Base-by-base conservation (phyloP, 2,113 vertebrate species). In the Xerus inauris region DNA sequence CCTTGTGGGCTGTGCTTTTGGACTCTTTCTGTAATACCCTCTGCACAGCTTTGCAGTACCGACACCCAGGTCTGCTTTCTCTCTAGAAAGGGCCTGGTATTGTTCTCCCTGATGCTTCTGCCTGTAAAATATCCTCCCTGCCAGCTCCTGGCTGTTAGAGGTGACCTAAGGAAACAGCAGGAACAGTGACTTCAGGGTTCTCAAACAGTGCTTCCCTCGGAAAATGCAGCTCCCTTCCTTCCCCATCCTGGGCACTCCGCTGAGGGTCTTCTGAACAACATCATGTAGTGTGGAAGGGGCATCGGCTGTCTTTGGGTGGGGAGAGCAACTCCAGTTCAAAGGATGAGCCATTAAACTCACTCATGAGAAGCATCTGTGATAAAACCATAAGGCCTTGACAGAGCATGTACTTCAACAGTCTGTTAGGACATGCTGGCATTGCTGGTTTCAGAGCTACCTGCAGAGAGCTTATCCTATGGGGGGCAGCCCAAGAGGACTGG, bases 151-250 rank as follows among this genome's bases (percentile, higher is more conserved):
- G 62, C 24, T 91, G n/a, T 84, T 64, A 81, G 1, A 72, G 0
- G 14, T 1, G 22, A n/a, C 72, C 76, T 47, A 75, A 57, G 51
- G 64, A 85, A 80, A 59, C 82, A 17, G 69, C 9, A 94, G 57
- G n/a, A 54, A 90, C 17, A 64, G 47, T 49, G 30, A 81, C 76
- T 14, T n/a, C 26, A 40, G 8, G 22, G 17, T 67, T 85, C 88
- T 86, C 86, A 93, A 82, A 72, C n/a, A 89, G 62, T 10, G 49
- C 10, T 89, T 59, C 89, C 26, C 77, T 92, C 42, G 72, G 57
- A 80, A 64, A 76, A 59, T 2, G 2, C 7, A 90, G n/a, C 17
- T 40, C 38, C 35, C 8, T n/a, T 22, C 11, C 9, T 45, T 40
- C 45, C 12, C 24, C 4, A 2, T 8, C 22, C 16, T 3, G 38